Conservation (phyloP, 2,888 invertebrate genomes). For the Aleiodes leptofemur region DNA sequence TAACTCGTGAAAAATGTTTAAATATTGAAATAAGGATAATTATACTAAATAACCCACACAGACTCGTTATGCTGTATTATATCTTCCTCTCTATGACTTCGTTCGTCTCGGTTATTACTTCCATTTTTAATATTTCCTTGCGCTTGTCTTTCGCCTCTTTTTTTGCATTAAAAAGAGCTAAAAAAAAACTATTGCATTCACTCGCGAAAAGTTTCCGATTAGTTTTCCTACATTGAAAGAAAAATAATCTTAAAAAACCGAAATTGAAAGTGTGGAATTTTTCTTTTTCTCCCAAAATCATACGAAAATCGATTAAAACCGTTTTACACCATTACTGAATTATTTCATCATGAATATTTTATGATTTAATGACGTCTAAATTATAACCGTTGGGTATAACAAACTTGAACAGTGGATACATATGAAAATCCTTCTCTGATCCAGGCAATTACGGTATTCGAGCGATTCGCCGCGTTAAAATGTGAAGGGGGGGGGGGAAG, state of each 20-base stretch:
- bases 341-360: constrained; percentile 9
- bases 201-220: no score
- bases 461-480: constrained; percentile 62
- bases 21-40: no score
- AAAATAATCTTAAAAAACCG: no score
- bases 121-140: constrained; percentile 25
- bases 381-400: neutral
- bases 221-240: no score
- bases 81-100: constrained; percentile 47
- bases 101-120: constrained; percentile 41
- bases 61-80: constrained; percentile 1
- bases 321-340: neutral
- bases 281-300: no score
- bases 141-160: neutral
- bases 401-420: constrained; percentile 42
- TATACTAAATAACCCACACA: no score
- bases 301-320: constrained; percentile 1
- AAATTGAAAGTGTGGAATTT: no score
- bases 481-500: constrained; percentile 53
- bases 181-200: no score
- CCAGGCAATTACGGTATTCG: constrained; percentile 64
- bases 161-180: no score
- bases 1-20: no score
- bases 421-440: constrained; percentile 47
- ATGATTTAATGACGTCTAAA: constrained; percentile 39